Conservation (phyloP, 2,888 invertebrate genomes). For the Drosophila ustulata region DNA sequence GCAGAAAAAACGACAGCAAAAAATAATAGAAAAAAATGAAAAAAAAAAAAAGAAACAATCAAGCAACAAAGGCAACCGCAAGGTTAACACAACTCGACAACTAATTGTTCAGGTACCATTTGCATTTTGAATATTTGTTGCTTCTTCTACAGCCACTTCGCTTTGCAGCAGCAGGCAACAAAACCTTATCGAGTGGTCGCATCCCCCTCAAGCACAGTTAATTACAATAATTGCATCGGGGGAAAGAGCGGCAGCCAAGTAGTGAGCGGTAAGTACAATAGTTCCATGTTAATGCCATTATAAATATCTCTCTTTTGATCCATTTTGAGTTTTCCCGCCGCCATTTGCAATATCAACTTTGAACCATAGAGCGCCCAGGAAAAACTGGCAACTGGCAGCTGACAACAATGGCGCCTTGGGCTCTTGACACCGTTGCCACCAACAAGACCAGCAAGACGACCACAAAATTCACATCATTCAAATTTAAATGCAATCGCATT, state of each 20-base stretch:
- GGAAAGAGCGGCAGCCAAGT: background rate
- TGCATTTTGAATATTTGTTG: conserved; percentile 53
- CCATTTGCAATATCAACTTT: conserved; percentile 11
- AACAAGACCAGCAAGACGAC: conserved; percentile 33
- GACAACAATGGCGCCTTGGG: conserved; percentile 58
- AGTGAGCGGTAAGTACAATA: background rate
- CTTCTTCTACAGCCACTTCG: conserved; percentile 11
- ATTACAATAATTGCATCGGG: conserved; percentile 36
- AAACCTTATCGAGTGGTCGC: conserved; percentile 28
- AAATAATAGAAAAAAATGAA: conserved; percentile 29
- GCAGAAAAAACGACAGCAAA: conserved; percentile 17
- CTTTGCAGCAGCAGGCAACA: no score
- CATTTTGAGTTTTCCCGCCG: conserved; percentile 18
- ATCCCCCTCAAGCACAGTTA: conserved; percentile 32
- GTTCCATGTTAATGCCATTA: conserved; percentile 1
- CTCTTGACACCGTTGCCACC: conserved; percentile 70
- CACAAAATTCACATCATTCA: conserved; percentile 75
- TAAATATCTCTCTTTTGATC: conserved; percentile 16
- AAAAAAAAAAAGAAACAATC: conserved; percentile 28
- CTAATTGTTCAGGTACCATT: conserved; percentile 61
- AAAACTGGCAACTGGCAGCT: conserved; percentile 37
- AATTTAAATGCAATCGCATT: conserved; percentile 78
- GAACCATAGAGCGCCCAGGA: conserved; percentile 58
- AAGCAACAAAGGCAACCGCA: conserved; percentile 59
- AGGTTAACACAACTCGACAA: conserved; percentile 64